These are phyloP conservation scores for Eulithis prunata DNA, from an alignment of 2,888 invertebrate species.

Conservation along the genomic window DNA sequence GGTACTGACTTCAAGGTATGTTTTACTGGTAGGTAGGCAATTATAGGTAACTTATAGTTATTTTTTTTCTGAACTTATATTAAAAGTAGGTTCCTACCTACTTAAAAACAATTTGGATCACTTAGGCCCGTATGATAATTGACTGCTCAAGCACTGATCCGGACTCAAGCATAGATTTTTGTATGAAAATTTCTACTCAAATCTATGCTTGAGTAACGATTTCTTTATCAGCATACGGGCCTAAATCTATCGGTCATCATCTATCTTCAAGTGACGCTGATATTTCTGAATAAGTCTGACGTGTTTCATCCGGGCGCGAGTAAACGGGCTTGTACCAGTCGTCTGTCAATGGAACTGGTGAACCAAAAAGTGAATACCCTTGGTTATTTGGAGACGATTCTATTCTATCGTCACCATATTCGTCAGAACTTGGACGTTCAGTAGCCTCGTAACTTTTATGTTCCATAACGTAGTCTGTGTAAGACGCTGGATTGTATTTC, in stretches of 20 bases:
- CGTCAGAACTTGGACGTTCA: constrained; percentile 2
- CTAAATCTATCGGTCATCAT: background rate
- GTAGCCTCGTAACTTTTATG: constrained; percentile 24
- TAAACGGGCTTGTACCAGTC: constrained; percentile 47
- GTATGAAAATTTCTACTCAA: too few relatives aligned
- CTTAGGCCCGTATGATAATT: too few relatives aligned
- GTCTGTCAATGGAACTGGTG: constrained; percentile 46
- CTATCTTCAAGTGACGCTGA: constrained; percentile 22
- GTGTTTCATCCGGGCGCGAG: constrained; percentile 12
- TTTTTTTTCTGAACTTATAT: too few relatives aligned
- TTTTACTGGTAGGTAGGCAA: too few relatives aligned
- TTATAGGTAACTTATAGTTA: too few relatives aligned
- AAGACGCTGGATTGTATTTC: constrained; percentile 36
- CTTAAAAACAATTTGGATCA: too few relatives aligned
- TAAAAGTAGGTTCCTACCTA: too few relatives aligned
- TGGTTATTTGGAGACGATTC: constrained; percentile 25
- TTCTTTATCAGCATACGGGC: too few relatives aligned
- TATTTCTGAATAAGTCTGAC: constrained; percentile 12
- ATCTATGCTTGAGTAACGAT: too few relatives aligned
- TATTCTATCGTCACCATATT: constrained; percentile 24
- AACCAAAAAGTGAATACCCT: constrained; percentile 43
- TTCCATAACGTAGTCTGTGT: constrained; percentile 31
- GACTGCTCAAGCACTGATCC: too few relatives aligned
- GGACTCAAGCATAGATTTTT: too few relatives aligned
- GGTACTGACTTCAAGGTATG: too few relatives aligned